Evolutionary conservation across 2,113 vertebrate genomes (phyloP).

Genomic region (Cryptomyrus ogoouensis): DNA sequence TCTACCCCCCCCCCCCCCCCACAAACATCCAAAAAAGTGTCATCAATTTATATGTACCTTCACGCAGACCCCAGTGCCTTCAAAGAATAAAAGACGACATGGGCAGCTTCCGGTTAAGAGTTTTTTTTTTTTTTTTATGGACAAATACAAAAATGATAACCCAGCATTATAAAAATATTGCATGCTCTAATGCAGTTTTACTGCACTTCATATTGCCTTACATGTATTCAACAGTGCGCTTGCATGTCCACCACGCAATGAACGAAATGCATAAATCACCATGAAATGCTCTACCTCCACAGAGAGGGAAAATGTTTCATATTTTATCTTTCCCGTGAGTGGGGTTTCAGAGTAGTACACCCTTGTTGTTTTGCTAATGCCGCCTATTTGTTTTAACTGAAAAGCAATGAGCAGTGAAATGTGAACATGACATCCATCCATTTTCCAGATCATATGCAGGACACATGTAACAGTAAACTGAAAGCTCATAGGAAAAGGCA

Average conservation of each 20-base stretch:
- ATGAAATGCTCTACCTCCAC: neutral
- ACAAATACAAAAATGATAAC: neutral
- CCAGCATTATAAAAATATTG: constrained; percentile 12
- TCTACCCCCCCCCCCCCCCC: too few relatives aligned
- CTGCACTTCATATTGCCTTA: neutral
- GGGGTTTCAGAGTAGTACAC: neutral
- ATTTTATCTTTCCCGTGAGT: neutral
- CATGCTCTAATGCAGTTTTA: neutral
- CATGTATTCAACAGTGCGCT: neutral
- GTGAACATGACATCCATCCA: neutral
- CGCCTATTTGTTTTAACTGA: neutral
- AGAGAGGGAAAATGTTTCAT: neutral
- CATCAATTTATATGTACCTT: too few relatives aligned
- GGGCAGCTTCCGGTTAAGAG: neutral
- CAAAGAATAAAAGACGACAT: neutral
- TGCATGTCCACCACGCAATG: neutral
- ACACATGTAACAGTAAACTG: neutral
- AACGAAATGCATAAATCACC: neutral
- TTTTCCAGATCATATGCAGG: neutral
- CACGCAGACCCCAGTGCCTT: neutral
- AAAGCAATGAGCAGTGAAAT: neutral
- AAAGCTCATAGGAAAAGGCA: neutral
- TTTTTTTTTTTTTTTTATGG: neutral
- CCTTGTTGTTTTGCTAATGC: neutral
- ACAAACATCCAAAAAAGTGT: too few relatives aligned